These are phyloP conservation scores for Drosophila littoralis DNA, from an alignment of 1,140 invertebrate species.

Conservation along the genomic window DNA sequence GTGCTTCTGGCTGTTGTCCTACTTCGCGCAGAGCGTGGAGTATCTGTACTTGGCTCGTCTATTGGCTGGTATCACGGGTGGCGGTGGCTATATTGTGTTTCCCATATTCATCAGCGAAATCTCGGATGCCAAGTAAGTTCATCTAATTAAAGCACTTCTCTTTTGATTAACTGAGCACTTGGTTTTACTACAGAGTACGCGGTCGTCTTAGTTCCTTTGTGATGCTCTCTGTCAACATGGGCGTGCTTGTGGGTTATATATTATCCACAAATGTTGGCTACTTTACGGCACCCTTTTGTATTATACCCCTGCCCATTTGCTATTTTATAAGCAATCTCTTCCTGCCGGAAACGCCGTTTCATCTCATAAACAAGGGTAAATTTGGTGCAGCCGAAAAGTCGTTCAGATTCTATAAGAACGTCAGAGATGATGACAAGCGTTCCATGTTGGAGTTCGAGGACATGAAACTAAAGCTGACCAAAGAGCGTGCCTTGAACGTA, in stretches of 20 bases:
- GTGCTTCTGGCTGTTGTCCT: constrained; percentile 66
- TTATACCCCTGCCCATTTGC: constrained; percentile 88
- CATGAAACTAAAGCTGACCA: constrained; percentile 42
- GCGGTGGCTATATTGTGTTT: constrained; percentile 60
- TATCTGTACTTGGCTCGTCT: constrained; percentile 80
- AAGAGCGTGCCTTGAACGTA: constrained; percentile 36
- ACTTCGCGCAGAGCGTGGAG: constrained; percentile 61
- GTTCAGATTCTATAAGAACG: constrained; percentile 84
- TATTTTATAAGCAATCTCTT: constrained; percentile 88
- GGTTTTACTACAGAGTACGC: constrained; percentile 86
- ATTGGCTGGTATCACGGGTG: constrained; percentile 79
- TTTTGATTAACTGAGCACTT: background rate
- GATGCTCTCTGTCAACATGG: constrained; percentile 91
- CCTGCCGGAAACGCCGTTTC: constrained; percentile 93
- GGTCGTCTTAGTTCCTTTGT: constrained; percentile 92
- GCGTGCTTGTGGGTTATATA: constrained; percentile 91
- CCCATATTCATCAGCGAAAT: constrained; percentile 76
- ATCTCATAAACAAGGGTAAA: constrained; percentile 87
- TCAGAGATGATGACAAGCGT: constrained; percentile 35
- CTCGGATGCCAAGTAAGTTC: constrained; percentile 64
- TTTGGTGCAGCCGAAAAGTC: constrained; percentile 88
- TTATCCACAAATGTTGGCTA: constrained; percentile 89
- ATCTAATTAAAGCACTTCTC: background rate
- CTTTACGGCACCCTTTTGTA: constrained; percentile 88
- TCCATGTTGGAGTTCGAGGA: constrained; percentile 56